Conservation (phyloP, 2,113 vertebrate species). For the Leptobrachium ailaonicum region DNA sequence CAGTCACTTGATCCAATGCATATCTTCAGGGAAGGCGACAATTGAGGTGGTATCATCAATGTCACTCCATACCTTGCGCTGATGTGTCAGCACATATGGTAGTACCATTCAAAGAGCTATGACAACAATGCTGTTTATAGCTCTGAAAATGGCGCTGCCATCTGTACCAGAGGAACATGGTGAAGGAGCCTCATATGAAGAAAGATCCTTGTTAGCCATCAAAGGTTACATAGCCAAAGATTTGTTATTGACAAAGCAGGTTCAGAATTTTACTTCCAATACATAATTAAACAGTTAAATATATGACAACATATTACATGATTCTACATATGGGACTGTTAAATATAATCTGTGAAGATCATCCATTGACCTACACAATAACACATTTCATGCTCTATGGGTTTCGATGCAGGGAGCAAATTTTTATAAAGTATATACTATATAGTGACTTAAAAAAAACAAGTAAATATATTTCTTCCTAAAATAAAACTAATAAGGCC, state of each 20-base stretch:
- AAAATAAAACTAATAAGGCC: too few relatives aligned
- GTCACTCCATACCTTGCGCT: slow-evolving; percentile 51
- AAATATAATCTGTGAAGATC: too few relatives aligned
- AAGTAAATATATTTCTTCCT: too few relatives aligned
- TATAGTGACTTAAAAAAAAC: too few relatives aligned
- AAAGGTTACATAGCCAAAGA: not conserved
- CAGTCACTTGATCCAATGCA: slow-evolving; percentile 28
- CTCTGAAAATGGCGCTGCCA: slow-evolving; percentile 91
- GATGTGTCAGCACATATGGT: slow-evolving; percentile 77
- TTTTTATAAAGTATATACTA: too few relatives aligned
- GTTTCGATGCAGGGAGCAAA: too few relatives aligned
- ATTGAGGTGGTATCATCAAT: slow-evolving; percentile 53
- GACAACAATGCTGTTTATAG: slow-evolving; percentile 81
- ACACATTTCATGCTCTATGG: too few relatives aligned
- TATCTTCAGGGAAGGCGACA: slow-evolving; percentile 39
- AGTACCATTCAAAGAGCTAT: slow-evolving; percentile 97
- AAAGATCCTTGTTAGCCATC: not conserved
- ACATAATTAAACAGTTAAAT: too few relatives aligned
- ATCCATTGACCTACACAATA: too few relatives aligned
- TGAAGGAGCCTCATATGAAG: slow-evolving; percentile 26
- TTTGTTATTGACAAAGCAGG: not conserved
- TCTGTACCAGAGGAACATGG: slow-evolving; percentile 68
- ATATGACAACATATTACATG: too few relatives aligned
- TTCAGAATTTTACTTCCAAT: not conserved
- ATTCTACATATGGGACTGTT: too few relatives aligned